phyloP scores from a whole-genome alignment of 2,888 invertebrate genomes.

The Drosophila hamatofila region DNA sequence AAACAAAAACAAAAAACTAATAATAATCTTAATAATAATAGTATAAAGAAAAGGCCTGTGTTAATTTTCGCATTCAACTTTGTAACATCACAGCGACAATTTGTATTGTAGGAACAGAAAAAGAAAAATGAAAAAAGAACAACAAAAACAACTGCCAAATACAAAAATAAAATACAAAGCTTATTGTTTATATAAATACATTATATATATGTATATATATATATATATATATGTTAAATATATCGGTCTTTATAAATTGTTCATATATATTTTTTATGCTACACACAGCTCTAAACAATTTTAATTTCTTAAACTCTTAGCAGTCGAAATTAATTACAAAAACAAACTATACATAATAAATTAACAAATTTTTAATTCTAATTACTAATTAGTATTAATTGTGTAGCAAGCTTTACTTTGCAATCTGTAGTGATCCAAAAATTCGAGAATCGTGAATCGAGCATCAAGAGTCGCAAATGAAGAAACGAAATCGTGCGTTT shows the following conservation, averaged over 20 bases:
- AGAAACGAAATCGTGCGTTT: conserved; percentile 22
- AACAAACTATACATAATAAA: not conserved
- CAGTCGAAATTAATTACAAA: conserved; percentile 25
- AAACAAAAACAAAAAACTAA: no score
- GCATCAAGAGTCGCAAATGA: conserved; percentile 31
- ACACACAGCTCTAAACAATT: not conserved
- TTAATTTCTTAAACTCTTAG: conserved; percentile 9
- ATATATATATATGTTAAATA: not conserved
- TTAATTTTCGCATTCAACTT: conserved; percentile 29
- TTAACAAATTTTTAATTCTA: conserved; percentile 30
- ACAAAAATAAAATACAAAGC: conserved; percentile 24
- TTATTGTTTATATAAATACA: conserved; percentile 29
- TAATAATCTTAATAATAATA: conserved; percentile 1
- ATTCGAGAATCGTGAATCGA: conserved; percentile 34
- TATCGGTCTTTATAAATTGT: conserved; percentile 17
- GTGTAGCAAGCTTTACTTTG: conserved; percentile 77
- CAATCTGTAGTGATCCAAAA: conserved; percentile 69
- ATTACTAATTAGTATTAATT: conserved; percentile 46
- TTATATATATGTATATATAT: not conserved
- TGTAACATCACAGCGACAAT: conserved; percentile 46
- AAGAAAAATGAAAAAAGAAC: conserved; percentile 24
- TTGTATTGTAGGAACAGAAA: conserved; percentile 24
- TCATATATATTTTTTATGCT: conserved; percentile 15
- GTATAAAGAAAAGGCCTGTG: conserved; percentile 2
- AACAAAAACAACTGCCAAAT: conserved; percentile 54